These are phyloP conservation scores for Cremastinae sp. DNA, from an alignment of 2,888 invertebrate species.

Conservation along the genomic window DNA sequence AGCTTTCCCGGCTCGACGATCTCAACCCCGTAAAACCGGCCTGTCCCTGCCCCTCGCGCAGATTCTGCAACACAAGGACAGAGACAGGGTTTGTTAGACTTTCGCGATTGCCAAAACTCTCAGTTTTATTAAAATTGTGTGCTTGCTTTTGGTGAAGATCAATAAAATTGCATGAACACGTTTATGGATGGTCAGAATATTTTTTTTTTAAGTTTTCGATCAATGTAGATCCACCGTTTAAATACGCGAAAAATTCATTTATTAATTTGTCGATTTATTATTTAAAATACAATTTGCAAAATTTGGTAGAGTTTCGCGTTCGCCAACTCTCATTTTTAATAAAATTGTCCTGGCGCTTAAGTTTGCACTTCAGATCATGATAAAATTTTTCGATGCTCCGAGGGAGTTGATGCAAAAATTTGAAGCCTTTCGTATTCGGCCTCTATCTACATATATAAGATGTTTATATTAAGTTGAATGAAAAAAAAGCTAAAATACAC, in stretches of 20 bases:
- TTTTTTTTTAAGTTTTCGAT: no score
- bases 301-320: no score
- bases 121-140: no score
- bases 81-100: slow-evolving; percentile 73
- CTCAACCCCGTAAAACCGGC: slow-evolving; percentile 63
- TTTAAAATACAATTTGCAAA: no score
- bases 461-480: slow-evolving; percentile 21
- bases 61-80: slow-evolving; percentile 80
- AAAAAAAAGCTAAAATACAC: slow-evolving; percentile 47
- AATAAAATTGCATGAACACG: no score
- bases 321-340: background rate
- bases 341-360: slow-evolving; percentile 19
- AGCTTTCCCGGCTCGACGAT: slow-evolving; percentile 59
- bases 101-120: no score
- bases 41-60: slow-evolving; percentile 79
- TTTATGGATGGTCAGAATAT: no score
- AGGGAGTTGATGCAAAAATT: slow-evolving; percentile 30
- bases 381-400: slow-evolving; percentile 20
- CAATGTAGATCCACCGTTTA: no score
- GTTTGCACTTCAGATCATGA: background rate
- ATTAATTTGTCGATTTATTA: no score
- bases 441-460: slow-evolving; percentile 18
- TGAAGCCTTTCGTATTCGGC: slow-evolving; percentile 15
- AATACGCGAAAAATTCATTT: no score
- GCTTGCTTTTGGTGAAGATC: no score